Conservation (phyloP, 2,113 vertebrate species). For the Larimichthys polyactis region DNA sequence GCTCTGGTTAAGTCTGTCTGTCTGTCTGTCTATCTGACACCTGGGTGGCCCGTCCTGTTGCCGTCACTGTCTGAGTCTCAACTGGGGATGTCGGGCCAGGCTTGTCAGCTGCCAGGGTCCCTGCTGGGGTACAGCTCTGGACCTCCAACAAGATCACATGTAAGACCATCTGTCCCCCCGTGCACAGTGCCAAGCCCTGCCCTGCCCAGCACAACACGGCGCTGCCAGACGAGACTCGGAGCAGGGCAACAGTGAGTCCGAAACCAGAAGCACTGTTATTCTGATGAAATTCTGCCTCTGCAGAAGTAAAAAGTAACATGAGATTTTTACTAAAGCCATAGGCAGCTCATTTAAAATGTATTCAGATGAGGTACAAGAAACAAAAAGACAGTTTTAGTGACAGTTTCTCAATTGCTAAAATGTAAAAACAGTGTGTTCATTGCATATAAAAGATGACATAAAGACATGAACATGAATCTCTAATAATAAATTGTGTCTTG, state of each 20-base stretch:
- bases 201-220: constrained; percentile 49
- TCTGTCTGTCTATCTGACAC: constrained; percentile 57
- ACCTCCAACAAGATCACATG: constrained; percentile 75
- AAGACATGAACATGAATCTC: constrained; percentile 12
- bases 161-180: constrained; percentile 72
- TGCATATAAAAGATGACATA: background rate
- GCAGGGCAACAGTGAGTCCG: constrained; percentile 27
- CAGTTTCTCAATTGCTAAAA: constrained; percentile 12
- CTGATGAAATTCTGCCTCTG: constrained; percentile 56
- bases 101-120: constrained; percentile 69
- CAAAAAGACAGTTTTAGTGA: constrained; percentile 25
- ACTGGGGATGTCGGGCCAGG: constrained; percentile 56
- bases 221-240: constrained; percentile 66
- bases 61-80: constrained; percentile 30
- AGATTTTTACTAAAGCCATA: constrained; percentile 58
- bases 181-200: constrained; percentile 66
- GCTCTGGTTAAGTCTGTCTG: no score
- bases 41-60: constrained; percentile 61
- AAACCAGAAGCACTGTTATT: constrained; percentile 38
- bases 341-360: constrained; percentile 59
- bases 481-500: constrained; percentile 24
- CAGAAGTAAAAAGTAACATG: constrained; percentile 46
- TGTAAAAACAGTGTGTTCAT: constrained; percentile 22
- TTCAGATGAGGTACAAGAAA: constrained; percentile 45
- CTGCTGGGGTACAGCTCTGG: constrained; percentile 61